Conservation (phyloP, 1,140 invertebrate species). For the Pentalonia nigronervosa region DNA sequence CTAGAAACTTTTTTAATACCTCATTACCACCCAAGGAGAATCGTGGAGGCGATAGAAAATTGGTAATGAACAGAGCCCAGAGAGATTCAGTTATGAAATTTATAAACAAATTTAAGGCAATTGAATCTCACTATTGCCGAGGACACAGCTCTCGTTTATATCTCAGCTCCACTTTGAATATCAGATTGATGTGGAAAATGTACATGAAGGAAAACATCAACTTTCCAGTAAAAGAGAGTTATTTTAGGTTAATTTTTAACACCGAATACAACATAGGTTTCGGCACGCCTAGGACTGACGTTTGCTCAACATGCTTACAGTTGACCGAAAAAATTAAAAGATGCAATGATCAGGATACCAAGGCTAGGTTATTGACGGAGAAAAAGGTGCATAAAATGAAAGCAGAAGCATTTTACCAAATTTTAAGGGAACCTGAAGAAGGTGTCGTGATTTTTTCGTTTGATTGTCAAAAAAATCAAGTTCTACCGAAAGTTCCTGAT, state of each 20-base stretch:
- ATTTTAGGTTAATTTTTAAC: background rate
- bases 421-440: slow-evolving; percentile 61
- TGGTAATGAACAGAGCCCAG: background rate
- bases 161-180: background rate
- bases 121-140: background rate
- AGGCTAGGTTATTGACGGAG: slow-evolving; percentile 59
- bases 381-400: slow-evolving; percentile 61
- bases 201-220: background rate
- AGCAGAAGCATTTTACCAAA: slow-evolving; percentile 62
- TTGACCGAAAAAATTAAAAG: slow-evolving; percentile 59
- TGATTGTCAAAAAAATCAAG: slow-evolving; percentile 64
- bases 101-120: background rate
- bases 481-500: slow-evolving; percentile 62
- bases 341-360: slow-evolving; percentile 56
- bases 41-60: background rate
- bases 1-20: slow-evolving; percentile 6
- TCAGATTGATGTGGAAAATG: background rate
- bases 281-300: slow-evolving; percentile 59
- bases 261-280: slow-evolving; percentile 60
- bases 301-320: slow-evolving; percentile 60
- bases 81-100: background rate
- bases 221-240: background rate
- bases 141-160: background rate
- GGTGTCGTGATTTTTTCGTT: slow-evolving; percentile 61
- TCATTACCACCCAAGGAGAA: background rate